Conservation (phyloP, 2,888 invertebrate species). For the Caenorhabditis plicata region DNA sequence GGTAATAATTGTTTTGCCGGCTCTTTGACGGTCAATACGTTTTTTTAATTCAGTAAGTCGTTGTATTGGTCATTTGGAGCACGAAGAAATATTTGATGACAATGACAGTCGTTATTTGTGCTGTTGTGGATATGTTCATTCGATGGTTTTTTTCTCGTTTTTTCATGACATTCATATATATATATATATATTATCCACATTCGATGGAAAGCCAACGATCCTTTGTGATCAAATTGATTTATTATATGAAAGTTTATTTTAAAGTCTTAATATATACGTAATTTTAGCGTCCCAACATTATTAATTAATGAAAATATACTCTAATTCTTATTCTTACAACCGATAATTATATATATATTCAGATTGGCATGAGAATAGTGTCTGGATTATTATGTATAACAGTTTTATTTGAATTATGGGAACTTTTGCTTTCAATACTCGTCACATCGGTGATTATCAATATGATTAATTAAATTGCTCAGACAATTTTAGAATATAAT, state of each 20-base stretch:
- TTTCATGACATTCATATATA: background rate
- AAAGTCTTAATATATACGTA: no score
- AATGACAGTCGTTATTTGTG: conserved; percentile 45
- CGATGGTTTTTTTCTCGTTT: conserved; percentile 22
- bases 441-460: conserved; percentile 19
- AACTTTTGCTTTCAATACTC: conserved; percentile 30
- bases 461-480: background rate
- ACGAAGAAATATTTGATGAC: conserved; percentile 32
- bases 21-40: background rate
- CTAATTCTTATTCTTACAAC: no score
- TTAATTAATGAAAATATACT: no score
- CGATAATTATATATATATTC: background rate
- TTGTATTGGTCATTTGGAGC: background rate
- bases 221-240: no score
- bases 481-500: conserved; percentile 13
- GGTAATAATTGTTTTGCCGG: background rate
- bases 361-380: conserved; percentile 55
- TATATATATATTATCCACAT: no score
- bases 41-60: background rate
- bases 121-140: conserved; percentile 45
- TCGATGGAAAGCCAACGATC: no score
- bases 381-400: conserved; percentile 52
- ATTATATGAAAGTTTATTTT: no score
- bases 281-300: no score
- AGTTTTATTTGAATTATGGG: conserved; percentile 53